Evolutionary conservation across 1,140 invertebrate species (phyloP).

Genomic region (Apis dorsata): DNA sequence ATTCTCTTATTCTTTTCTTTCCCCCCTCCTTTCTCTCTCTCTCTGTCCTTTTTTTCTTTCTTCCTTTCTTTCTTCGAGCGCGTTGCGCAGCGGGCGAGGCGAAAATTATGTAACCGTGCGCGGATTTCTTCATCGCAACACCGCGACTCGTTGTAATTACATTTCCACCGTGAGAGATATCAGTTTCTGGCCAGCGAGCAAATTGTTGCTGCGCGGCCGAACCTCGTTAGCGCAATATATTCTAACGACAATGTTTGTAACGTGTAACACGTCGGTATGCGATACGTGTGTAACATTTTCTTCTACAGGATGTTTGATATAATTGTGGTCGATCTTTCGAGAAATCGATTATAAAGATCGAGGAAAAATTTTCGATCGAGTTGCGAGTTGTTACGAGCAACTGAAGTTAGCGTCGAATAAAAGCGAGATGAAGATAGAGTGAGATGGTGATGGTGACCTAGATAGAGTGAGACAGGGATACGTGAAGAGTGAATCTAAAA

Average conservation of each 20-base stretch:
- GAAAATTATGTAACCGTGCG: slow-evolving; percentile 46
- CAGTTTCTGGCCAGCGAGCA: slow-evolving; percentile 23
- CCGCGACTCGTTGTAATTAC: slow-evolving; percentile 18
- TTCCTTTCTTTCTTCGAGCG: not conserved
- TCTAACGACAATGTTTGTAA: not conserved
- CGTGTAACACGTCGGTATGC: not conserved
- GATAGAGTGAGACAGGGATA: too few species aligned
- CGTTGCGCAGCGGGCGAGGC: slow-evolving; percentile 30
- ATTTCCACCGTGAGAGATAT: slow-evolving; percentile 20
- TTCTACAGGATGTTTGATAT: too few species aligned
- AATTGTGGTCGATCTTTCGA: too few species aligned
- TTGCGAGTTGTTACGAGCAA: too few species aligned
- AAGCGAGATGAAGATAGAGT: too few species aligned
- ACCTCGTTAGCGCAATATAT: slow-evolving; percentile 22
- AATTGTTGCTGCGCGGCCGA: slow-evolving; percentile 2
- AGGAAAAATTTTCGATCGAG: too few species aligned
- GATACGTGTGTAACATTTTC: too few species aligned
- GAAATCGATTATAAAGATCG: too few species aligned
- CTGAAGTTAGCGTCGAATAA: too few species aligned
- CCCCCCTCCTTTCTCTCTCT: slow-evolving; percentile 29
- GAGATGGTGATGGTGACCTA: too few species aligned
- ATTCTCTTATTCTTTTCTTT: slow-evolving; percentile 22
- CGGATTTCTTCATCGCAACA: slow-evolving; percentile 37
- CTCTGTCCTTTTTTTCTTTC: slow-evolving; percentile 48
- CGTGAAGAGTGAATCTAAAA: too few species aligned